phyloP scores from a whole-genome alignment of 2,888 invertebrate species.

The Mythimna ferrago region DNA sequence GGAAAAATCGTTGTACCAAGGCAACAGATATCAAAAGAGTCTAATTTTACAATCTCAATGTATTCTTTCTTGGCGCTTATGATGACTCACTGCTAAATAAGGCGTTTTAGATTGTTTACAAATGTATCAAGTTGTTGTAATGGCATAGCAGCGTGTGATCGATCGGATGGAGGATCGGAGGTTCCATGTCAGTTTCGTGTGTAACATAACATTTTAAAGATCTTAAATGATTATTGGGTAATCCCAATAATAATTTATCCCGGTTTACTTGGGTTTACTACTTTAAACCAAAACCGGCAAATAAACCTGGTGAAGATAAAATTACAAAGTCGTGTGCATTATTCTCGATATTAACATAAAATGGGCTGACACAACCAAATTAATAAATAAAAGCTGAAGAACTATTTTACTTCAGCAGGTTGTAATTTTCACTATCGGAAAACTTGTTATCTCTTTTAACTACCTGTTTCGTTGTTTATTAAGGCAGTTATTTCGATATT shows the following conservation, averaged over 20 bases:
- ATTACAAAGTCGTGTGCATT: not conserved
- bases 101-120: slow-evolving; percentile 53
- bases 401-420: not conserved
- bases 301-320: not conserved
- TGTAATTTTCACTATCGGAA: not conserved
- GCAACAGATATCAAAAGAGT: slow-evolving; percentile 70
- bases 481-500: not conserved
- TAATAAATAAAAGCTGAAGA: not conserved
- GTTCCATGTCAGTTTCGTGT: slow-evolving; percentile 4
- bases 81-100: slow-evolving; percentile 50
- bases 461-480: not conserved
- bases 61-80: slow-evolving; percentile 33
- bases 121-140: slow-evolving; percentile 38
- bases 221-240: not conserved
- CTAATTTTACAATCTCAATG: slow-evolving; percentile 37
- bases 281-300: too few relatives aligned
- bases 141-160: slow-evolving; percentile 21
- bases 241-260: too few relatives aligned
- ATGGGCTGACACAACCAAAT: not conserved
- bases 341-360: not conserved
- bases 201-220: not conserved
- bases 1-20: slow-evolving; percentile 77
- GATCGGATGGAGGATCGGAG: slow-evolving; percentile 8
- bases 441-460: not conserved
- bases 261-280: too few relatives aligned